Evolutionary conservation across 2,113 vertebrate species (phyloP).

Genomic region (Chinchilla lanigera): DNA sequence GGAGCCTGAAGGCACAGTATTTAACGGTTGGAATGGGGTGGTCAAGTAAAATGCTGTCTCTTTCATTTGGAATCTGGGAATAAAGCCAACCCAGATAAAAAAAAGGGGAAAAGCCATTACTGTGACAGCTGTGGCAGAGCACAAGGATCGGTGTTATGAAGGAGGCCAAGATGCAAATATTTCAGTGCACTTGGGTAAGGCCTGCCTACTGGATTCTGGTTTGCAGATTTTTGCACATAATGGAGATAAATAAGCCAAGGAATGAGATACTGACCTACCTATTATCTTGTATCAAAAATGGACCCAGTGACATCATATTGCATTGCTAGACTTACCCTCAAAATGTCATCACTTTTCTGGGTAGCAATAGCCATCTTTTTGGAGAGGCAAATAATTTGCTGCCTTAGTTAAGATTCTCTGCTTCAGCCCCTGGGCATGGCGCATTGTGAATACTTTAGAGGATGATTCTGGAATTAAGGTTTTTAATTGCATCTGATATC

Average conservation of each 20-base stretch:
- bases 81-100: conserved; percentile 84
- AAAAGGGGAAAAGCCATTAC: conserved; percentile 74
- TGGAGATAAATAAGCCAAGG: conserved; percentile 61
- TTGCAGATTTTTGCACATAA: conserved; percentile 62
- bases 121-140: conserved; percentile 84
- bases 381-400: conserved; percentile 38
- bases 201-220: conserved; percentile 55
- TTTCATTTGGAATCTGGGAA: conserved; percentile 88
- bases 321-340: conserved; percentile 37
- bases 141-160: conserved; percentile 72
- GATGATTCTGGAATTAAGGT: conserved; percentile 20
- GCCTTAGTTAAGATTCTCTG: neutral
- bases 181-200: conserved; percentile 65
- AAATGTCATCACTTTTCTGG: conserved; percentile 2
- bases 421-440: neutral
- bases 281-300: conserved; percentile 52
- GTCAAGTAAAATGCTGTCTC: conserved; percentile 86
- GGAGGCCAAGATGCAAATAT: conserved; percentile 75
- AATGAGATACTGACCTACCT: conserved; percentile 35
- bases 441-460: neutral
- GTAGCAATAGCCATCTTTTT: neutral
- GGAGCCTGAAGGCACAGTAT: conserved; percentile 86
- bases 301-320: conserved; percentile 53
- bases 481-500: conserved; percentile 43
- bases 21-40: conserved; percentile 86